Percentiles rank a stretch among this genome's conserved stretches.
Evolutionary conservation across 64 coral and sea anemone genomes (phyloP).

Genomic region (Platygyra sinensis): DNA sequence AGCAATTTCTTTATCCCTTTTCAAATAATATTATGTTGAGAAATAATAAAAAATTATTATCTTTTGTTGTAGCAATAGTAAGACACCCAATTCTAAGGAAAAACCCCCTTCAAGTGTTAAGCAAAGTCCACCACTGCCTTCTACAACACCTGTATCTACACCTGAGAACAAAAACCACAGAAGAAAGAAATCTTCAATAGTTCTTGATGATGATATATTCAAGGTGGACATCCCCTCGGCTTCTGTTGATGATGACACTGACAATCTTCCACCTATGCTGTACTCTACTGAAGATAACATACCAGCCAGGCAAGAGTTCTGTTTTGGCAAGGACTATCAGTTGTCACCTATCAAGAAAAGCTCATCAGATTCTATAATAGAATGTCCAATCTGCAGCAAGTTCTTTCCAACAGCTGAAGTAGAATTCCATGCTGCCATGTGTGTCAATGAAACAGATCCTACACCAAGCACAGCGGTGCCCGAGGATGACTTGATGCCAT

Average conservation of each 20-base stretch:
- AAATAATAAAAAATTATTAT: background rate
- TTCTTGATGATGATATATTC: background rate
- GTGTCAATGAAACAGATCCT: constrained; percentile 28
- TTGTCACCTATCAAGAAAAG: constrained; percentile 1
- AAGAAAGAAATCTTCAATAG: background rate
- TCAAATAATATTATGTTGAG: background rate
- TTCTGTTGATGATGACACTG: constrained; percentile 3
- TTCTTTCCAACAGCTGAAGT: constrained; percentile 43
- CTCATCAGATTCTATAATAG: constrained; percentile 8
- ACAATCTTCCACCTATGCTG: constrained; percentile 33
- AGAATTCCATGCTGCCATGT: constrained; percentile 70
- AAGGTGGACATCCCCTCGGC: background rate
- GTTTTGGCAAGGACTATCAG: background rate
- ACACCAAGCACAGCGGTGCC: background rate
- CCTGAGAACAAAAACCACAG: background rate
- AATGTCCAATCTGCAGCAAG: constrained; percentile 72
- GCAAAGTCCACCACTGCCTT: background rate
- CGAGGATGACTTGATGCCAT: constrained; percentile 36
- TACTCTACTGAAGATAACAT: background rate
- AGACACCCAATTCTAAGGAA: background rate
- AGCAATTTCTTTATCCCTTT: background rate
- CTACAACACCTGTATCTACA: background rate
- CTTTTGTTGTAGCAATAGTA: background rate
- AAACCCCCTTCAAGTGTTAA: background rate
- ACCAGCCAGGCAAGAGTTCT: background rate